Evolutionary conservation across 2,888 invertebrate genomes (phyloP), one percentile per base, ranked within the genome.

Genomic region (Griposia aprilina): DNA sequence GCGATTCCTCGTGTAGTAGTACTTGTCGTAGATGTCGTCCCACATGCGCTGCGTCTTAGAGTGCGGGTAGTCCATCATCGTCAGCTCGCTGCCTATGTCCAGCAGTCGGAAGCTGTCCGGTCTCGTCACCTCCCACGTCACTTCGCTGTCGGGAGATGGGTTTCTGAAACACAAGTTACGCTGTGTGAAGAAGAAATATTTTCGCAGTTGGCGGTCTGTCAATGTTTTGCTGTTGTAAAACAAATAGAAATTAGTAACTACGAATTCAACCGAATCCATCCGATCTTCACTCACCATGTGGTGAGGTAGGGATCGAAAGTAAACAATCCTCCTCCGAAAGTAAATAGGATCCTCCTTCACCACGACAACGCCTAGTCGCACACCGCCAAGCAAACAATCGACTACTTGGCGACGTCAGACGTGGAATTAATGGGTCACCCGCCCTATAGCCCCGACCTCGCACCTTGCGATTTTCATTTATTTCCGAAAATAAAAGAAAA

Each of bases 11-110:
- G 91, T 91, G 78, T 94, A 94, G 81, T 95, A 95, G 83, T 93
- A 94, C 83, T 94, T 94, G n/a, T 96, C 93, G 85, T 95, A 96
- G 60, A 96, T 89, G 30, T 94, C 93, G 72, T 95, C 93, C 96
- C 96, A 96, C 88, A 94, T 86, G 36, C 89, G 88, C 20, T 86
- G 78, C 1, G 90, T 81, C 30, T 76, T 86, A 1, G 82, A 74
- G 83, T 93, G 88, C 0, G 95, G 94, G 82, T 93, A 94, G 52
- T 92, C 92, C 45, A 82, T 87, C 95, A 96, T 95, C 71, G 85
- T 87, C 71, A 92, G 66, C 50, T 94, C 92, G 0, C 87, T 79
- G n/a, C 89, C 90, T 69, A 96, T 95, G 86, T 94, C 92, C 59
- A 96, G 89, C 10, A 96, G 78, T 0, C 93, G 93, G 15, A 91